Base-by-base conservation (phyloP, 35 echinoderm and acorn worm genomes). In the Ophioderma brevispina region DNA sequence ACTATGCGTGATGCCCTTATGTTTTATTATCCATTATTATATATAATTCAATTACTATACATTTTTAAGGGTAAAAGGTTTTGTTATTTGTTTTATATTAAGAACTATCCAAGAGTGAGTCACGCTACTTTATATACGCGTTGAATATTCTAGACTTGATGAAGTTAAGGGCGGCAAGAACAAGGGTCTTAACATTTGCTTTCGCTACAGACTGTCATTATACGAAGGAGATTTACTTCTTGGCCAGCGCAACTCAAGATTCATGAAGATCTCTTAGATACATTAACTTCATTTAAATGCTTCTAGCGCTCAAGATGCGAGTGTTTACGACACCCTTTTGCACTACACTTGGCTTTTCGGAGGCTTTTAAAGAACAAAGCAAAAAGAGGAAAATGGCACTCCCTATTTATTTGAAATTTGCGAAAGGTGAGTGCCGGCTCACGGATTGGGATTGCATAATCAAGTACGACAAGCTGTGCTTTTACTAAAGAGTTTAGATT, bases 11-110 rank as follows among this genome's bases (percentile, higher is more conserved):
- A 70, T 25, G 59, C 28, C 59, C 59, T 70, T 70, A 70, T 70
- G 59, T 70, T 70, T 70, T 70, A 70, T 70, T 70, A 70, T 70
- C 59, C 59, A 70, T 70, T 18, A 30, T 70, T 70, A 70, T 70
- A 70, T 70, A 70, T 70, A 70, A 70, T 70, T 70, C 59, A 70
- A 70, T 70, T 8, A 70, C 6, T 70, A 70, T 70, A 70, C 17
- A 25, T 8, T 70, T 70, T 70, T 70, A 70, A 70, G 59, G n/a
- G 59, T 30, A 70, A 70, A 25, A 52, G 10, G 59, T 70, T 70
- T 70, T 8, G 59, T 70, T 70, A 70, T 70, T 70, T 70, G 59
- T 70, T 70, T 70, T 70, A 70, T 25, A 30, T 70, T 70, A 70
- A 70, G 59, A 70, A 25, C 10, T 70, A 70, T 70, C 59, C 28